Conservation (phyloP, 2,797 vertebrate genomes). For the Steatocranus sp. region DNA sequence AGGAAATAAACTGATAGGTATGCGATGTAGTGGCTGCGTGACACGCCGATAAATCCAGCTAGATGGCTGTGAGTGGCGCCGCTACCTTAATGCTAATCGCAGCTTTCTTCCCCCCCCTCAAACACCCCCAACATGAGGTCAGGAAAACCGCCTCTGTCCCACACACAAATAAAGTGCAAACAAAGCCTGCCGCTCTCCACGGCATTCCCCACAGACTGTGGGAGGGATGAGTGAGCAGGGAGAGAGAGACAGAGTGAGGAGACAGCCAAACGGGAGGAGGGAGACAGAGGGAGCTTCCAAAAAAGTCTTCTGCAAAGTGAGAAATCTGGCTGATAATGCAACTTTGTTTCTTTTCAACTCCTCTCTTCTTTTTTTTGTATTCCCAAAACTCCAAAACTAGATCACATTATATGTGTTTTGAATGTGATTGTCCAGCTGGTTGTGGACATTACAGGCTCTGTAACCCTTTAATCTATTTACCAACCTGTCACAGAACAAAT, state of each 20-base stretch:
- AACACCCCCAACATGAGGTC: slow-evolving; percentile 61
- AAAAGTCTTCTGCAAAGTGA: neutral
- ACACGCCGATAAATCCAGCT: neutral
- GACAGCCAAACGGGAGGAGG: neutral
- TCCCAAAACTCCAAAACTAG: neutral
- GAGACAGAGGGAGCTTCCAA: neutral
- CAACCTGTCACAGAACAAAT: neutral
- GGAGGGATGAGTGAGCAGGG: slow-evolving; percentile 28
- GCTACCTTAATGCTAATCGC: slow-evolving; percentile 35
- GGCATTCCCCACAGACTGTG: slow-evolving; percentile 37
- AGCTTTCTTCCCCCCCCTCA: neutral
- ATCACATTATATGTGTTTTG: neutral
- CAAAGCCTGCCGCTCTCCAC: slow-evolving; percentile 45
- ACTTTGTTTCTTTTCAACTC: neutral
- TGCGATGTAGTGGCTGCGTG: neutral
- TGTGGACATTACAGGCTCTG: neutral
- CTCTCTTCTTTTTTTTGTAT: neutral
- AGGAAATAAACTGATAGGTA: neutral
- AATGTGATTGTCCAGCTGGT: neutral
- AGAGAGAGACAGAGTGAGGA: neutral
- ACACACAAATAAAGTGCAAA: slow-evolving; percentile 69
- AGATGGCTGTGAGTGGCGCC: neutral
- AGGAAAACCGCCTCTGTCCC: slow-evolving; percentile 50
- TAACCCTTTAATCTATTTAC: neutral
- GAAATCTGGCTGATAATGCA: neutral